Base-by-base conservation (phyloP, 1,140 invertebrate species). In the Apis cerana region DNA sequence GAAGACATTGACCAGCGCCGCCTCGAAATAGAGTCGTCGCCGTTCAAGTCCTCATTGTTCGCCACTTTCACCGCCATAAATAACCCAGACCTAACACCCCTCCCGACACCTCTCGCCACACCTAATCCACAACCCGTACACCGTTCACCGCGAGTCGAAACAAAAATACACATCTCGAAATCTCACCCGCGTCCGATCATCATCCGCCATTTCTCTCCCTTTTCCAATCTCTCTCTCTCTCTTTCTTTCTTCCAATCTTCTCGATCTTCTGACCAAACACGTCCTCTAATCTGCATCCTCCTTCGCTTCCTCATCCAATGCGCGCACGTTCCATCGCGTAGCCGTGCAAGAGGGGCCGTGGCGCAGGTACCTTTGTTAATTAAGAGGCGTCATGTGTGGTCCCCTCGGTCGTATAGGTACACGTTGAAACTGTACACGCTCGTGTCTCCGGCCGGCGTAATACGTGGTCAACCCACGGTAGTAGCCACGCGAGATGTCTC, bases 341-440 rank as follows among this genome's bases (percentile, higher is more conserved):
- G 69, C 69, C 50, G 7, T 33, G 23, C 23, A 71, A n/a, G 33
- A 72, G 68, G 78, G 43, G 61, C 81, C 68, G 52, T 71, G 88
- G 50, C 71, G 80, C 87, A 90, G 89, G 90, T 91, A 92, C 87
- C 89, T 92, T 90, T 91, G 91, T 91, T 92, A 92, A 92, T 92
- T 92, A 92, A 92, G 90, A 92, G 91, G 85, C 90, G 89, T 90
- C 90, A 90, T 91, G 91, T 92, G 91, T 91, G 91, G 91, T 91
- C 33, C 91, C 80, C 76, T 64, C 65, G 58, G 0, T 71, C 68
- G 52, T 82, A 43, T 43, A 11, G 54, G 62, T 87, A 70, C 80
- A 72, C 68, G 80, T 23, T 85, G 77, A 87, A 83, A 85, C 88
- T 59, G 80, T 89, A 85, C 88, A 79, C 75, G 80, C 75, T 75